Evolutionary conservation across 2,113 vertebrate genomes (phyloP), one percentile per base, ranked within the genome.

Genomic region (Corydoras maculifer): DNA sequence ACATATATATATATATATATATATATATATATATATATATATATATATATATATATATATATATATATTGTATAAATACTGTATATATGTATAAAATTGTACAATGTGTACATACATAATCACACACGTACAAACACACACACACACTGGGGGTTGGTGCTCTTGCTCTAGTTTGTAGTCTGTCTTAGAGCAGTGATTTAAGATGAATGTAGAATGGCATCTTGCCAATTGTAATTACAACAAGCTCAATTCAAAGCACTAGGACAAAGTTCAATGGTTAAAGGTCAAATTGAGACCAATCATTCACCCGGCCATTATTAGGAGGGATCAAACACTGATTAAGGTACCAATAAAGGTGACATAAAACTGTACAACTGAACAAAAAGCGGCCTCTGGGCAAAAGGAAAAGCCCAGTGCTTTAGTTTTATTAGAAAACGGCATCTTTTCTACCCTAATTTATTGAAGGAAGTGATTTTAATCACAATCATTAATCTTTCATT

Each of bases 181-280:
- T 62, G 66, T 82, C 81, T 55, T 69, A 31, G 18, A 69, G 58
- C 62, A 70, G 54, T 76, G 82, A 82, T 85, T 80, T 78, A 80
- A 51, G 35, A 60, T 50, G 67, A 72, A 78, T 81, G 77, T 82
- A 73, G 48, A 63, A 35, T 25, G 43, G 51, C 31, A 12, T 43
- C 10, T 29, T 62, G 72, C 58, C 50, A 67, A 35, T 70, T 65
- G 72, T 64, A 69, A 79, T 70, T 73, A 70, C 69, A 31, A 43
- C 58, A 65, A 65, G 62, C 70, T 59, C 50, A 57, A 57, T 58
- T 62, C 32, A 53, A n/a, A 48, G 25, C 31, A 8, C 57, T 8
- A 10, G 63, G 68, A 35, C 61, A 76, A 74, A 77, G 76, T 68
- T 64, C 74, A 18, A 3, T 51, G 74, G 69, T 73, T 74, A 79